These are phyloP conservation scores for Lutjanus argentimaculatus DNA, from an alignment of 2,797 vertebrate species.

Conservation along the genomic window DNA sequence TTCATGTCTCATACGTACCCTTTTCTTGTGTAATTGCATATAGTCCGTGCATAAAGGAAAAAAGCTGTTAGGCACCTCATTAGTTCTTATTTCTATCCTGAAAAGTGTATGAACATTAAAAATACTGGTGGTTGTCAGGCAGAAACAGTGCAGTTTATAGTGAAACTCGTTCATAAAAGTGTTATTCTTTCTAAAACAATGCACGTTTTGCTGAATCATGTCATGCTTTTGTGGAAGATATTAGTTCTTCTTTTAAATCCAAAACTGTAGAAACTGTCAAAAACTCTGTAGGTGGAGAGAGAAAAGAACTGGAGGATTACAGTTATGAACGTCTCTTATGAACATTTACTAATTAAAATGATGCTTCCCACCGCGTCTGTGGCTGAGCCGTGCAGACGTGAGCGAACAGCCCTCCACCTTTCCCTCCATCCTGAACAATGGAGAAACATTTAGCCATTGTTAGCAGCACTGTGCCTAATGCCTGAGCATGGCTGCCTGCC, in stretches of 20 bases:
- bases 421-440: conserved; percentile 24
- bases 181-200: neutral
- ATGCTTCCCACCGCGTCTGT: conserved; percentile 11
- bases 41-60: no score
- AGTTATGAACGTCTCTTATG: neutral
- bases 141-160: neutral
- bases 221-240: neutral
- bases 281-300: neutral
- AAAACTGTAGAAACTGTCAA: no score
- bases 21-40: no score
- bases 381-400: neutral
- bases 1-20: no score
- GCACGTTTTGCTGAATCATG: neutral
- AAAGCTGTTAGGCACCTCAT: no score
- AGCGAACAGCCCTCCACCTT: conserved; percentile 25
- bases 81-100: no score
- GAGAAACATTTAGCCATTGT: conserved; percentile 54
- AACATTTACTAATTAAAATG: conserved; percentile 28
- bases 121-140: neutral
- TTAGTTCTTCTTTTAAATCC: neutral
- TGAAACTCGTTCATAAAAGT: neutral
- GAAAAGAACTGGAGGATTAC: neutral
- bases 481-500: conserved; percentile 56
- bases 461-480: conserved; percentile 45
- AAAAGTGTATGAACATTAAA: no score